Evolutionary conservation across 2,797 vertebrate species (phyloP).

Genomic region (Poecilia picta): DNA sequence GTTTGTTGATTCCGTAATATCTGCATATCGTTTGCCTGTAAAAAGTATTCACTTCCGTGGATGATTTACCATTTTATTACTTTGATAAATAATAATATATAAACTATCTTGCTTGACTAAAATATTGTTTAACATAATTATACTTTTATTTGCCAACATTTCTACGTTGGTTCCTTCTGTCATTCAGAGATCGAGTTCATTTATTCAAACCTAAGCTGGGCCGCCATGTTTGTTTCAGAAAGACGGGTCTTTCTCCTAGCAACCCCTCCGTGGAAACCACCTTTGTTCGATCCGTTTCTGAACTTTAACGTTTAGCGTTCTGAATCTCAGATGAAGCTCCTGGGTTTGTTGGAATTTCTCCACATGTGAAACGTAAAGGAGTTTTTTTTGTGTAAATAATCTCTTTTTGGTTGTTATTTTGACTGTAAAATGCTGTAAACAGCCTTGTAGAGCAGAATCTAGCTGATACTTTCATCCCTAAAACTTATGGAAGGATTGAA

Average conservation of each 20-base stretch:
- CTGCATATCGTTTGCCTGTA: neutral
- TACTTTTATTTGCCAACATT: neutral
- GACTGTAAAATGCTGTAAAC: neutral
- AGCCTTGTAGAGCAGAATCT: neutral
- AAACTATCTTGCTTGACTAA: too few species aligned
- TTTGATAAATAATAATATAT: too few species aligned
- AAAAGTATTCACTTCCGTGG: neutral
- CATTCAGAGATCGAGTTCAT: neutral
- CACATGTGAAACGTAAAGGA: neutral
- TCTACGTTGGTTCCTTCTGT: neutral
- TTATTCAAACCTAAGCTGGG: neutral
- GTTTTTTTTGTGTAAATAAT: neutral
- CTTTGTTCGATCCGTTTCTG: neutral
- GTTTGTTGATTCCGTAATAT: neutral
- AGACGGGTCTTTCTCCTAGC: neutral
- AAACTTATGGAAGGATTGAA: neutral
- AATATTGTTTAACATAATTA: too few species aligned
- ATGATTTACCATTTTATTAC: too few species aligned
- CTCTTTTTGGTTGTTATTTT: neutral
- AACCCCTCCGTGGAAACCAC: neutral
- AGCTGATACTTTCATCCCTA: neutral
- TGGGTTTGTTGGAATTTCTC: neutral
- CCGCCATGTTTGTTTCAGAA: neutral
- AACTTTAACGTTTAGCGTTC: neutral
- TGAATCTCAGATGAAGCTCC: neutral